These are phyloP conservation scores for Lepidotrigona ventralis DNA, from an alignment of 1,140 invertebrate species.

Conservation along the genomic window DNA sequence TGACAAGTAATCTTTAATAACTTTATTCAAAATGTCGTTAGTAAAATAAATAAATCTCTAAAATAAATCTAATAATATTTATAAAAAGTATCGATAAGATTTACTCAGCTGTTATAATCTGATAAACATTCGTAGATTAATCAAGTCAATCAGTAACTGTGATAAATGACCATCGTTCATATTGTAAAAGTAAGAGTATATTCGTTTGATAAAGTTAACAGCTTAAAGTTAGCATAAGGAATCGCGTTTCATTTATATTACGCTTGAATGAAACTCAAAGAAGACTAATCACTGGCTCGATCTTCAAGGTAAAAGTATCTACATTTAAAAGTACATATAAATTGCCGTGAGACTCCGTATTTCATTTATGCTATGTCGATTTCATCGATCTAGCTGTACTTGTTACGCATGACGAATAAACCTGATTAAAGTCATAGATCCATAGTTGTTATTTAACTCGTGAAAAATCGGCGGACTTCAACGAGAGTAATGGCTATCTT, in stretches of 20 bases:
- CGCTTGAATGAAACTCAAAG: not conserved
- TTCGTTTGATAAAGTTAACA: not conserved
- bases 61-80: not conserved
- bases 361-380: not conserved
- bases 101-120: not conserved
- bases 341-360: not conserved
- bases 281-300: not conserved
- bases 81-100: not conserved
- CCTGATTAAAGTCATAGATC: conserved; percentile 2
- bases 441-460: not conserved
- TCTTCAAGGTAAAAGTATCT: not conserved
- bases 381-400: not conserved
- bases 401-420: not conserved
- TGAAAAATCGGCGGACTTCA: not conserved
- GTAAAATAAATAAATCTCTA: too few relatives aligned
- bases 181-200: not conserved
- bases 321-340: not conserved
- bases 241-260: not conserved
- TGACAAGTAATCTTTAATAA: too few relatives aligned
- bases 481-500: too few relatives aligned
- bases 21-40: too few relatives aligned
- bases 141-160: not conserved
- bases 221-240: not conserved
- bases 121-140: not conserved
- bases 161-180: not conserved